Evolutionary conservation across 2,113 vertebrate genomes (phyloP).

Genomic region (Miniopterus natalensis): DNA sequence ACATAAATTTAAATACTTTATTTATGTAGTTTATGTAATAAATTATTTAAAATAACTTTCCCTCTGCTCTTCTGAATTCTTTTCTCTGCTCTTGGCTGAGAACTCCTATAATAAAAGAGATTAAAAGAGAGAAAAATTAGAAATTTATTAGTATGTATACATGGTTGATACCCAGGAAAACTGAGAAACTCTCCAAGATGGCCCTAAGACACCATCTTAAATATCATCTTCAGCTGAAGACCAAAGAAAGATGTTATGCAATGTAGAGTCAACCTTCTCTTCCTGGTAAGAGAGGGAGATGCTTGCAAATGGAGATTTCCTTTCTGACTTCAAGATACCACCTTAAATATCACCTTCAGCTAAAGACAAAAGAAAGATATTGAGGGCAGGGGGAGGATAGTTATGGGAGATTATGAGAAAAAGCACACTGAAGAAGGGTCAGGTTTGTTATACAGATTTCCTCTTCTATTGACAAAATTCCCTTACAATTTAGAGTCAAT

Average conservation of each 20-base stretch:
- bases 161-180: background rate
- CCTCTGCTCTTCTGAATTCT: background rate
- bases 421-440: background rate
- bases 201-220: background rate
- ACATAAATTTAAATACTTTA: background rate
- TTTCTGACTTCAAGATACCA: background rate
- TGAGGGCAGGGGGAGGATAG: background rate
- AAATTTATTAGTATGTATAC: background rate
- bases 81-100: background rate
- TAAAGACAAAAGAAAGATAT: background rate
- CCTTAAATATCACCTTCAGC: background rate
- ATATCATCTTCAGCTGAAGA: background rate
- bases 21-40: background rate
- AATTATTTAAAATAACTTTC: slow-evolving; percentile 25
- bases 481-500: background rate
- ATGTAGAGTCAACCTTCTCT: no score
- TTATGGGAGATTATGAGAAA: background rate
- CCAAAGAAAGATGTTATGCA: background rate
- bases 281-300: no score
- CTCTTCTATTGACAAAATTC: background rate
- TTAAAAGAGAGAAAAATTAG: background rate
- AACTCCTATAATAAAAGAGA: background rate
- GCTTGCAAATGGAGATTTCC: no score
- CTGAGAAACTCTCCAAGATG: background rate
- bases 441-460: background rate